phyloP scores from a whole-genome alignment of 2,888 invertebrate species.

The Ochropleura leucogaster region DNA sequence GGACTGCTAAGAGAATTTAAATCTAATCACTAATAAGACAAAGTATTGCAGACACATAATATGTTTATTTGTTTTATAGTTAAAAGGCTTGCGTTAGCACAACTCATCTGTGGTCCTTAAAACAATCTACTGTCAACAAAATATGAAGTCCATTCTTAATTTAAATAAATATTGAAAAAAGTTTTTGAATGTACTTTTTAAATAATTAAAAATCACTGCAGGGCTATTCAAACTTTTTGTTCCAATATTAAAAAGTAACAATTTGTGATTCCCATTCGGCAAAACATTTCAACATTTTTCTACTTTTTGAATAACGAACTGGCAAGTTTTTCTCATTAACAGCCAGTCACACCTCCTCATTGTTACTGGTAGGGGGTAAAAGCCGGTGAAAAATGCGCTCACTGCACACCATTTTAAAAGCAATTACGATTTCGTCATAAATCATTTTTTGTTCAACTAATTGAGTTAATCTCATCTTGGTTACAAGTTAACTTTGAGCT shows the following conservation, averaged over 20 bases:
- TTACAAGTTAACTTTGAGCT: conserved; percentile 1
- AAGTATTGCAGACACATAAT: not conserved
- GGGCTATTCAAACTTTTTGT: conserved; percentile 14
- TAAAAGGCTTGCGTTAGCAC: too few species aligned
- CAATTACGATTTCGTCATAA: conserved; percentile 27
- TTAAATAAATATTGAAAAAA: too few species aligned
- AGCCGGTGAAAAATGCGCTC: conserved; percentile 15
- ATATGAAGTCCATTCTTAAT: not conserved
- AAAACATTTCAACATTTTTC: conserved; percentile 29
- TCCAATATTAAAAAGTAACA: conserved; percentile 45
- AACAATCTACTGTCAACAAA: not conserved
- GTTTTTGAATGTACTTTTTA: too few species aligned
- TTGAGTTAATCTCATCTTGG: conserved; percentile 19
- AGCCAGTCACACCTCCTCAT: conserved; percentile 33
- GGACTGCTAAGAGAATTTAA: not conserved
- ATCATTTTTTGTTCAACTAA: conserved; percentile 27
- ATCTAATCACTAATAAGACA: not conserved
- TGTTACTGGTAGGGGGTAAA: conserved; percentile 11
- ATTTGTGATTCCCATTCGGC: conserved; percentile 29
- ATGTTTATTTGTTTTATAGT: too few species aligned
- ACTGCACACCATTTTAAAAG: conserved; percentile 37
- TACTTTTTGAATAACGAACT: conserved; percentile 36
- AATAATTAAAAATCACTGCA: not conserved
- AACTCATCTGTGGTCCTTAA: not conserved
- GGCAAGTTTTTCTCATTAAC: conserved; percentile 51